Conservation (phyloP, 2,797 vertebrate species). For the Saguinus oedipus region DNA sequence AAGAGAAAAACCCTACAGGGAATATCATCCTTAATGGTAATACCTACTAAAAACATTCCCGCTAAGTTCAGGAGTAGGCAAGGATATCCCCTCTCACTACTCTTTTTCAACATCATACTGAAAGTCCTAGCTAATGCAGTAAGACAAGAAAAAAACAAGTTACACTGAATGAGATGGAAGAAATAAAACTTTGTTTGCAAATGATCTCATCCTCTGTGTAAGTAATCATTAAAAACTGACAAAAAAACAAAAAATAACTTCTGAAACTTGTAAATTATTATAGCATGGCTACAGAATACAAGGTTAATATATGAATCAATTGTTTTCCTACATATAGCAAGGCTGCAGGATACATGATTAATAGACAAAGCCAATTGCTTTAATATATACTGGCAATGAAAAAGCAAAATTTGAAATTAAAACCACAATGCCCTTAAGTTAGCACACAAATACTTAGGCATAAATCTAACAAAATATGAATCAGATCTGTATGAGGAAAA, state of each 20-base stretch:
- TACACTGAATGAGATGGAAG: background rate
- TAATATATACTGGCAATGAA: background rate
- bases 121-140: background rate
- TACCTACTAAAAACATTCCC: background rate
- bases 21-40: background rate
- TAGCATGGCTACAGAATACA: background rate
- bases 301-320: background rate
- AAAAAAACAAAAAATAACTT: background rate
- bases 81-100: background rate
- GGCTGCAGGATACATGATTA: background rate
- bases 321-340: background rate
- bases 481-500: background rate
- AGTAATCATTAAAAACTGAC: background rate
- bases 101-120: background rate
- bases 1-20: background rate
- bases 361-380: background rate
- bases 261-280: background rate
- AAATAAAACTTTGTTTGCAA: background rate
- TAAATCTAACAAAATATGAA: background rate
- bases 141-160: background rate
- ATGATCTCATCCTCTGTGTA: background rate
- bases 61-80: background rate
- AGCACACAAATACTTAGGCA: background rate
- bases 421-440: background rate
- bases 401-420: background rate